Evolutionary conservation across 2,113 vertebrate genomes (phyloP), one percentile per base, ranked within the genome.

Genomic region (Choloepus hoffmanni): DNA sequence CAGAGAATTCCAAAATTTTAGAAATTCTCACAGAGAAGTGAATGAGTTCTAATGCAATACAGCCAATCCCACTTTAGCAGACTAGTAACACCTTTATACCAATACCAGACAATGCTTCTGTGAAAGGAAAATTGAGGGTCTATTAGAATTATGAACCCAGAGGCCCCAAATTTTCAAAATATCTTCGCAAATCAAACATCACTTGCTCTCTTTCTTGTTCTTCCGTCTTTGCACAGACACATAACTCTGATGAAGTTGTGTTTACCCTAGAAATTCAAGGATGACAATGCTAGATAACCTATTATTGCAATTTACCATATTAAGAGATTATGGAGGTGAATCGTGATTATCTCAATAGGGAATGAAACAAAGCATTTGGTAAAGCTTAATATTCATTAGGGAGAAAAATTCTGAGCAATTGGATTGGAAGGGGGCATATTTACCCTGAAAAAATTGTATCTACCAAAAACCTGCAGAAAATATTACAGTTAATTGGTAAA

Each of bases 251-350:
- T n/a, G 15, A 94, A 67, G 12, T 40, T 26, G 1, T 5, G 21
- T 48, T 85, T 58, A 43, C 33, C 15, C 36, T 9, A 67, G 18
- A 91, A 70, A 86, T 73, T 13, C 8, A 86, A 48, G 23, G 43
- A 11, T 77, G 92, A 48, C 40, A 50, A 50, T 11, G 78, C 65
- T 26, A 33, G 21, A 43, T 67, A 21, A 60, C 73, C 36, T 81
- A 48, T 45, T 55, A 33, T 30, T 78, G 23, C 14, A 36, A 73
- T 53, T 65, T 26, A 73, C 45, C 43, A 36, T 3, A 78, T 67
- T 73, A 62, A 62, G 76, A 78, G 33, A 87, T n/a, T 92, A 77
- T 4, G 50, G 45, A 65, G 82, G 73, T 95, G 91, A 95, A 48
- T 13, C 45, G 21, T 90, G 48, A 53, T 60, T 53, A 1, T 50